These are phyloP conservation scores for Apamea monoglypha DNA, from an alignment of 2,888 invertebrate genomes.

Conservation along the genomic window DNA sequence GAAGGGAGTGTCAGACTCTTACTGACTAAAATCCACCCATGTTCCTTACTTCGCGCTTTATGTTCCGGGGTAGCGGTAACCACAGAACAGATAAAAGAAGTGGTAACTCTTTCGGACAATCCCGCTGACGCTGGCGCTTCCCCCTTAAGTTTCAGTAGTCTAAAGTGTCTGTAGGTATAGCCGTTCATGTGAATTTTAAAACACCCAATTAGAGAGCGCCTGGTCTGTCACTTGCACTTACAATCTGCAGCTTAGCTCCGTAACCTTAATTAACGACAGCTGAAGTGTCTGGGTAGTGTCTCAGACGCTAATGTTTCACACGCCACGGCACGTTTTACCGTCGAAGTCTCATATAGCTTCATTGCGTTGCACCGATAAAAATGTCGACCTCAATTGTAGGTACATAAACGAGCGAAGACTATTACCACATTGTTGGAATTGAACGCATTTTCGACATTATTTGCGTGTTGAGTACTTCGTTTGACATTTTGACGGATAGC, in stretches of 20 bases:
- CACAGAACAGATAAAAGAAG: too few species aligned
- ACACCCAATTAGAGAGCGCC: slow-evolving; percentile 12
- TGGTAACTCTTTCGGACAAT: too few species aligned
- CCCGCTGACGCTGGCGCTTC: too few species aligned
- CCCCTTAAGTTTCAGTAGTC: too few species aligned
- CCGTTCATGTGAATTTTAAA: neutral
- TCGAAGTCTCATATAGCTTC: slow-evolving; percentile 72
- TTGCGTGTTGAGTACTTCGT: slow-evolving; percentile 46
- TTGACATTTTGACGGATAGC: slow-evolving; percentile 80
- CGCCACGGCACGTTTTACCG: slow-evolving; percentile 72
- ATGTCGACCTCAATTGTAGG: slow-evolving; percentile 74
- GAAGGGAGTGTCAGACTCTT: too few species aligned
- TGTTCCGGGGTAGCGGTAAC: too few species aligned
- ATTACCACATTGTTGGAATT: slow-evolving; percentile 74
- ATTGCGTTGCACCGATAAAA: slow-evolving; percentile 79
- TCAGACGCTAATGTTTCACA: slow-evolving; percentile 54
- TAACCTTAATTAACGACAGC: slow-evolving; percentile 53
- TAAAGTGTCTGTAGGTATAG: neutral
- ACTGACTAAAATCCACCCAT: too few species aligned
- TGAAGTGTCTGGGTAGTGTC: slow-evolving; percentile 34
- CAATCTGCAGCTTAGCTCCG: slow-evolving; percentile 33
- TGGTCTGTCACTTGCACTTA: slow-evolving; percentile 25
- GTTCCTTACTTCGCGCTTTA: too few species aligned
- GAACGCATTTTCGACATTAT: slow-evolving; percentile 70
- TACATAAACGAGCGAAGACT: slow-evolving; percentile 61